phyloP scores from a whole-genome alignment of 2,797 vertebrate genomes.

The Oryzias sinensis region DNA sequence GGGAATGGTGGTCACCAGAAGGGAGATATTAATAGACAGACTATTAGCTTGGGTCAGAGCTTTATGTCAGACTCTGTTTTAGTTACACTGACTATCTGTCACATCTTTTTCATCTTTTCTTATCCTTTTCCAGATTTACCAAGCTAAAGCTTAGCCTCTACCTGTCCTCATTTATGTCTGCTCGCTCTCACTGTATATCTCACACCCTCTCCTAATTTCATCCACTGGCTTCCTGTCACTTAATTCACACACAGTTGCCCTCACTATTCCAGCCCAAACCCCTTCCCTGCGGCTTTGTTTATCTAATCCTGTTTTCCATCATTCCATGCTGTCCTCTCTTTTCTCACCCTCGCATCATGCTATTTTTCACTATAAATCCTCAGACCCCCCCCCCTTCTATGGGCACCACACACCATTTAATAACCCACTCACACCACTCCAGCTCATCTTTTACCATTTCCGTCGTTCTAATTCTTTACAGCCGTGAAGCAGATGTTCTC shows the following conservation, averaged over 20 bases:
- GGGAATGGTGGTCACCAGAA: conserved; percentile 59
- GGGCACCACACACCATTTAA: conserved; percentile 52
- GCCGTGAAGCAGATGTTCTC: not conserved
- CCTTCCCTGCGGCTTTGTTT: conserved; percentile 43
- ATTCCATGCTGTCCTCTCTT: conserved; percentile 37
- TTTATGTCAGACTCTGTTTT: conserved; percentile 53
- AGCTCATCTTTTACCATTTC: conserved; percentile 16
- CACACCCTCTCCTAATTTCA: conserved; percentile 1
- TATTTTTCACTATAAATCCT: conserved; percentile 48
- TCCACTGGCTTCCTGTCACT: conserved; percentile 29
- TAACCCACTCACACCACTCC: conserved; percentile 25
- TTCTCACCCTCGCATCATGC: conserved; percentile 43
- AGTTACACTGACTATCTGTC: conserved; percentile 34
- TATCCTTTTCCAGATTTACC: conserved; percentile 6
- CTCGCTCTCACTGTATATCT: not conserved
- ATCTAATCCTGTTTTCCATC: conserved; percentile 70
- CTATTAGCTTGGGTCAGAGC: conserved; percentile 56
- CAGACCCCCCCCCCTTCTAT: conserved; percentile 1
- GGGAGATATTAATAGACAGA: conserved; percentile 63
- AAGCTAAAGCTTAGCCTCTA: conserved; percentile 21
- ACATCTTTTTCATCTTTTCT: conserved; percentile 13
- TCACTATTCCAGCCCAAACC: conserved; percentile 41
- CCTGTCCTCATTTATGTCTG: conserved; percentile 37
- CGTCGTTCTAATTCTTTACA: conserved; percentile 7
- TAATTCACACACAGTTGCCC: conserved; percentile 22